These are phyloP conservation scores for Percina caprodes DNA, from an alignment of 2,113 vertebrate species.

Conservation along the genomic window DNA sequence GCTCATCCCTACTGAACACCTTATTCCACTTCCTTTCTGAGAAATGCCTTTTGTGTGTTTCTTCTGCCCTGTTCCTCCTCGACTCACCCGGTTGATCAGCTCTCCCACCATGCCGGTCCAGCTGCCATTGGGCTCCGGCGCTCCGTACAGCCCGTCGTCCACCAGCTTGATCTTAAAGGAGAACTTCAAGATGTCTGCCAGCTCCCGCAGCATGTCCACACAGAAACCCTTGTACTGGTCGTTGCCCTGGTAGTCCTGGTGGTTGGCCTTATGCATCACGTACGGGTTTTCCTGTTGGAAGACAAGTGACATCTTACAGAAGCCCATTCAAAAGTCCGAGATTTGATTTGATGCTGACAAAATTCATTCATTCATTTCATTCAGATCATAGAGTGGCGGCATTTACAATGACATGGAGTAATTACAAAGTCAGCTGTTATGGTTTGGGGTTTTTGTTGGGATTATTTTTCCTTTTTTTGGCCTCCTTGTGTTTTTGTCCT, in stretches of 20 bases:
- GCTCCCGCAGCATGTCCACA: slow-evolving; percentile 93
- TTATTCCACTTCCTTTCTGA: too few relatives aligned
- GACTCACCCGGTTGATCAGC: slow-evolving; percentile 91
- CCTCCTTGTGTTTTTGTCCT: too few relatives aligned
- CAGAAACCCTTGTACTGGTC: slow-evolving; percentile 94
- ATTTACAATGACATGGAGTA: too few relatives aligned
- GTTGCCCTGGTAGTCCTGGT: slow-evolving; percentile 86
- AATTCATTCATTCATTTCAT: too few relatives aligned
- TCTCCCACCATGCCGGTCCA: slow-evolving; percentile 97
- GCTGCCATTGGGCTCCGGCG: slow-evolving; percentile 91
- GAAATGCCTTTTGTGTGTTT: too few relatives aligned
- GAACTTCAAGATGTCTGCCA: slow-evolving; percentile 90
- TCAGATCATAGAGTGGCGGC: too few relatives aligned
- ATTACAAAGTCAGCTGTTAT: too few relatives aligned
- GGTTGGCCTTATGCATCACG: slow-evolving; percentile 90
- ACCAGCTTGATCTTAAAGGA: slow-evolving; percentile 91
- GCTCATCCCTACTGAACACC: too few relatives aligned
- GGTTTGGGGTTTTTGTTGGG: too few relatives aligned
- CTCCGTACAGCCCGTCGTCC: slow-evolving; percentile 91
- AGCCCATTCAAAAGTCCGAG: background rate
- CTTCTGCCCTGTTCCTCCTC: background rate
- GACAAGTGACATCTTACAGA: background rate
- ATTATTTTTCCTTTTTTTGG: too few relatives aligned
- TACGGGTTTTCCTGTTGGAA: slow-evolving; percentile 90
- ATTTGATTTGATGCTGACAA: too few relatives aligned